phyloP scores from a whole-genome alignment of 2,113 vertebrate species.

The Dicerorhinus sumatrensis region DNA sequence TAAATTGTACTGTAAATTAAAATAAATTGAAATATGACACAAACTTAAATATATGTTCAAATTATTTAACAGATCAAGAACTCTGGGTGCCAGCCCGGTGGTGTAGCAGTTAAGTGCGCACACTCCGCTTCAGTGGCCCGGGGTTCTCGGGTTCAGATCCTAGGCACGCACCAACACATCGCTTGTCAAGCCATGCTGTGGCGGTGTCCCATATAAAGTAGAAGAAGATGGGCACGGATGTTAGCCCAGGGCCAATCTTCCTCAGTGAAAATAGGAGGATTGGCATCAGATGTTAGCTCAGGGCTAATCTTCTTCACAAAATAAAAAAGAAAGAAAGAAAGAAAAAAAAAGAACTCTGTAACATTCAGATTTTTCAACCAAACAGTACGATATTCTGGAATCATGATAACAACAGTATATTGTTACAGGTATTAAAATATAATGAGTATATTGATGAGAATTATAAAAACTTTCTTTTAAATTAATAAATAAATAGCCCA shows the following conservation, averaged over 20 bases:
- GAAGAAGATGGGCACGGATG: too few relatives aligned
- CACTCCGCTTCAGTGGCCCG: too few relatives aligned
- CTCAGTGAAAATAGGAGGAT: too few relatives aligned
- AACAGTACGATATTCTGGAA: background rate
- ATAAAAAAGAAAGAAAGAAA: too few relatives aligned
- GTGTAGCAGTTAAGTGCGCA: too few relatives aligned
- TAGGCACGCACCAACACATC: too few relatives aligned
- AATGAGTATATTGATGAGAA: background rate
- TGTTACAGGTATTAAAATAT: constrained; percentile 17
- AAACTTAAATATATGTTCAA: background rate
- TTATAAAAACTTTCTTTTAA: background rate
- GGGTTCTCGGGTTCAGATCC: too few relatives aligned
- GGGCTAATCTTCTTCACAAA: too few relatives aligned
- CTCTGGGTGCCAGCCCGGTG: background rate
- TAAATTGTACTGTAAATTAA: background rate
- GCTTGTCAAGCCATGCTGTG: too few relatives aligned
- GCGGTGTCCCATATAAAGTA: too few relatives aligned
- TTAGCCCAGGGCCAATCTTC: too few relatives aligned
- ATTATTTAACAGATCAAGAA: background rate
- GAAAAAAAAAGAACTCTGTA: background rate
- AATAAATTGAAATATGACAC: background rate
- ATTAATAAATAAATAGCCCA: background rate
- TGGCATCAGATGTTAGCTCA: too few relatives aligned
- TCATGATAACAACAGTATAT: background rate
- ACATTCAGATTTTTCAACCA: constrained; percentile 1